Evolutionary conservation across 2,888 invertebrate genomes (phyloP), one percentile per base, ranked within the genome.

Genomic region (Ceraclea dissimilis): DNA sequence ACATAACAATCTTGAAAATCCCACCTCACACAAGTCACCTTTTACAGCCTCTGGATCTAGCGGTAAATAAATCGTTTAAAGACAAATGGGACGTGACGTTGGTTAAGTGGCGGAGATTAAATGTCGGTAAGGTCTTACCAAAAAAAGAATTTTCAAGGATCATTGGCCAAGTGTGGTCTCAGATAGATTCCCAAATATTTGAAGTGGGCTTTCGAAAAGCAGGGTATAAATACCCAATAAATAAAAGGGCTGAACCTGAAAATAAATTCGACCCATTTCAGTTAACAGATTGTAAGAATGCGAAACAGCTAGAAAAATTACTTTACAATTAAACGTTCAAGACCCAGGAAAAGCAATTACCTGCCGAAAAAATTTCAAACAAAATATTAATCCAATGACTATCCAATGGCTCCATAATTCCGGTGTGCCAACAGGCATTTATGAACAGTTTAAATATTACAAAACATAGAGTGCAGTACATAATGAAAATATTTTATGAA

Each of bases 81-180:
- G 44, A 44, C 16, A 8, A 16, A 44, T 44, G 44, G 44, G 44
- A 44, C 44, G 17, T 17, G 8, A 16, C 44, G 10, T 13, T 44
- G n/a, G 5, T 44, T 11, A 44, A 44, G n/a, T 44, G 16, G 44
- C 44, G n/a, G 17, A 44, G 44, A 17, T 44, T 44, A 16, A 44
- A 44, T 16, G n/a, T 44, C n/a, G 44, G 44, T 16, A 44, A 44
- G n/a, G 6, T 11, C 44, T 13, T 44, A 13, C 44, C 44, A 8
- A 44, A 44, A 44, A 44, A 44, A 44, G 44, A 44, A 44, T 44
- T 44, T 44, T 8, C 44, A 8, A 44, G n/a, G n/a, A 44, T 44
- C 10, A 8, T 44, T 13, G 16, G 44, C n/a, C 16, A 44, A 44
- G n/a, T 44, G 6, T 44, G 44, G 44, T 6, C 10, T 44, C 10